These are phyloP conservation scores for Campoletis sonorensis DNA, from an alignment of 1,140 invertebrate species.

Conservation along the genomic window DNA sequence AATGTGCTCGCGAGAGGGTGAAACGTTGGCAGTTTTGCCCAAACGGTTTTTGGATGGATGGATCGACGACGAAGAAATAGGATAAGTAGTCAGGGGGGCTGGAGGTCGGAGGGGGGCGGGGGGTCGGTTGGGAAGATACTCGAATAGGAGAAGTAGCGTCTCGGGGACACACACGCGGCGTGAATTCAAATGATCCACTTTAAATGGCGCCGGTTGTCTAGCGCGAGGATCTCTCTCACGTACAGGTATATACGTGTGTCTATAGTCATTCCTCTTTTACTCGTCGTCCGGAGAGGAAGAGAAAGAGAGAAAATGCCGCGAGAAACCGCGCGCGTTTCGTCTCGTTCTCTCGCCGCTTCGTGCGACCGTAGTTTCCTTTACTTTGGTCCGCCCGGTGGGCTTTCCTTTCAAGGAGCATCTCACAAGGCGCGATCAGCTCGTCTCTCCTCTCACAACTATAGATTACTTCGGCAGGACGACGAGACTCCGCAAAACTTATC, in stretches of 20 bases:
- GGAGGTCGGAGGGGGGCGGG: slow-evolving; percentile 43
- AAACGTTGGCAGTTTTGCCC: not conserved
- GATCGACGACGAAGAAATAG: not conserved
- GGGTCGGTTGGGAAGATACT: slow-evolving; percentile 35
- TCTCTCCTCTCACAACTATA: not conserved
- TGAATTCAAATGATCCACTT: slow-evolving; percentile 71
- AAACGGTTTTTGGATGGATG: not conserved
- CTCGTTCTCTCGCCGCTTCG: not conserved
- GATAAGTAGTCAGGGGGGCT: slow-evolving; percentile 28
- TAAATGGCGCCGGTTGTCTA: slow-evolving; percentile 71
- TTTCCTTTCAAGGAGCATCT: slow-evolving; percentile 30
- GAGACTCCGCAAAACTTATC: not conserved
- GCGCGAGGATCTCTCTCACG: slow-evolving; percentile 67
- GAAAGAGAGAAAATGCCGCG: slow-evolving; percentile 15
- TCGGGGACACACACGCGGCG: slow-evolving; percentile 54
- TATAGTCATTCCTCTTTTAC: slow-evolving; percentile 49
- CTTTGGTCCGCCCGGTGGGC: slow-evolving; percentile 24
- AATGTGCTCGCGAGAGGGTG: slow-evolving; percentile 50
- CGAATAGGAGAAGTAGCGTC: slow-evolving; percentile 43
- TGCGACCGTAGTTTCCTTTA: slow-evolving; percentile 23
- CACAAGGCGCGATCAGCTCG: slow-evolving; percentile 28
- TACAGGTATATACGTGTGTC: slow-evolving; percentile 58
- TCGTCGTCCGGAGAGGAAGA: slow-evolving; percentile 46
- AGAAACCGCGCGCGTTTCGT: slow-evolving; percentile 6
- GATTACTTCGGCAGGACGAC: slow-evolving; percentile 1